A percentile compares a stretch with the other conserved stretches of the same genome.
These are phyloP conservation scores for Epistrophella euchroma DNA, from an alignment of 2,888 invertebrate genomes.

Conservation along the genomic window DNA sequence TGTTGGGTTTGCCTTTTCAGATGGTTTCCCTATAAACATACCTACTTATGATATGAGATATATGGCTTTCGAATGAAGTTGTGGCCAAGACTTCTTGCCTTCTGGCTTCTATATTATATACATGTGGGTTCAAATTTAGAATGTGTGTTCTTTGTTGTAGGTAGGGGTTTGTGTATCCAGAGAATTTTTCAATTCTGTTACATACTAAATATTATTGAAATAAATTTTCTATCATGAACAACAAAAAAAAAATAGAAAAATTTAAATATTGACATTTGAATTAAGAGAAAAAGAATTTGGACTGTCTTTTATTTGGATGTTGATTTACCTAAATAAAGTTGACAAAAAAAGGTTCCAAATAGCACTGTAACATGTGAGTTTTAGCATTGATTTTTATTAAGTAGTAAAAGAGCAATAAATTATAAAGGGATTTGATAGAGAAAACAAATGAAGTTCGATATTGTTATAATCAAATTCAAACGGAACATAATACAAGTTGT, in stretches of 20 bases:
- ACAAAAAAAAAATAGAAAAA: not conserved
- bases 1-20: slow-evolving; percentile 43
- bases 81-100: slow-evolving; percentile 54
- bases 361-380: not conserved
- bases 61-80: slow-evolving; percentile 71
- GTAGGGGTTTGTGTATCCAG: slow-evolving; percentile 5
- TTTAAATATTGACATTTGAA: not conserved
- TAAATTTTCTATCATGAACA: slow-evolving; percentile 27
- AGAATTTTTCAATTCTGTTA: slow-evolving; percentile 22
- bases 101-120: not conserved
- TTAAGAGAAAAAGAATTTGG: not conserved
- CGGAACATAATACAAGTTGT: no score
- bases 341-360: not conserved
- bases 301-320: not conserved
- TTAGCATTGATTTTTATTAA: not conserved
- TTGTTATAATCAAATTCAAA: no score
- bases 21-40: not conserved
- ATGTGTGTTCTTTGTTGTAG: not conserved
- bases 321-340: not conserved
- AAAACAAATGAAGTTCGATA: no score
- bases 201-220: slow-evolving; percentile 41
- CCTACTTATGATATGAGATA: slow-evolving; percentile 50
- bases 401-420: not conserved
- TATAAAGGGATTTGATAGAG: not conserved
- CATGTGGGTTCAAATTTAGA: slow-evolving; percentile 1